phyloP scores from a whole-genome alignment of 2,888 invertebrate genomes.

The Pycnomerus fuliginosus region DNA sequence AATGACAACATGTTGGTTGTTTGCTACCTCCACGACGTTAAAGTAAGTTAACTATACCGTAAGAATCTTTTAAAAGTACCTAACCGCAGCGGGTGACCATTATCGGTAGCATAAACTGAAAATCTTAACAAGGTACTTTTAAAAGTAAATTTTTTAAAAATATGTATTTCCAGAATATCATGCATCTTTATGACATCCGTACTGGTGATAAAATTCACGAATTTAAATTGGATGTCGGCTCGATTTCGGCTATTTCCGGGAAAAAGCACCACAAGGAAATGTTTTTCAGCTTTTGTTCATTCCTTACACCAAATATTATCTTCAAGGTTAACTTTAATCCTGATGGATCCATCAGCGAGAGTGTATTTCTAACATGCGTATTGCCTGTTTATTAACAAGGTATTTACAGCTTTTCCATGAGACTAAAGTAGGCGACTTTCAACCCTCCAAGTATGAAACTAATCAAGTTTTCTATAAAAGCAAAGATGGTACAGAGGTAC shows the following conservation, averaged over 20 bases:
- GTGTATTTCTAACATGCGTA: slow-evolving; percentile 50
- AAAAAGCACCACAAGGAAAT: slow-evolving; percentile 83
- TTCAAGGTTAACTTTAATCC: slow-evolving; percentile 77
- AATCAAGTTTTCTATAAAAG: slow-evolving; percentile 90
- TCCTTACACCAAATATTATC: slow-evolving; percentile 85
- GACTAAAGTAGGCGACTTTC: slow-evolving; percentile 82
- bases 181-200: slow-evolving; percentile 76
- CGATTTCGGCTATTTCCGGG: slow-evolving; percentile 81
- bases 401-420: slow-evolving; percentile 71
- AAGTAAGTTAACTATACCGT: slow-evolving; percentile 63
- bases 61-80: too few species aligned
- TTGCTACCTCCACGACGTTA: slow-evolving; percentile 91
- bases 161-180: slow-evolving; percentile 64
- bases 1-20: slow-evolving; percentile 82
- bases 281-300: slow-evolving; percentile 93
- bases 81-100: too few species aligned
- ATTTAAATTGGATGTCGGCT: slow-evolving; percentile 84
- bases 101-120: too few species aligned
- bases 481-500: slow-evolving; percentile 90
- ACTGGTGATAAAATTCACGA: slow-evolving; percentile 71
- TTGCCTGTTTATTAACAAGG: not conserved
- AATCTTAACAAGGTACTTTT: too few species aligned
- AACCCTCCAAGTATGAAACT: slow-evolving; percentile 75
- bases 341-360: slow-evolving; percentile 58
- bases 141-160: too few species aligned